Evolutionary conservation across 2,113 vertebrate genomes (phyloP).

Genomic region (Stictonetta naevosa): DNA sequence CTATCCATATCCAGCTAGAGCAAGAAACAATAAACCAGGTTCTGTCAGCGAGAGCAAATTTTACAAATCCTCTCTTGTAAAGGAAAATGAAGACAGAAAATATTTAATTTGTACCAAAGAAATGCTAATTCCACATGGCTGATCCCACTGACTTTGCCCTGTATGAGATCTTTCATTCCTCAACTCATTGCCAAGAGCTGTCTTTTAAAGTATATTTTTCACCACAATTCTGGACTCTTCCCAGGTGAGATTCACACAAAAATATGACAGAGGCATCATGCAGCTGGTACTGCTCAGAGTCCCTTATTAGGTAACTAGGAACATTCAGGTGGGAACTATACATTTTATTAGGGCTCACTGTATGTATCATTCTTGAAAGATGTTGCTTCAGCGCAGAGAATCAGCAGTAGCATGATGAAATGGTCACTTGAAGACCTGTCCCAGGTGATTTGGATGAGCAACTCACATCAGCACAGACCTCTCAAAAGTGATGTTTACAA

Average conservation of each 20-base stretch:
- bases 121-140: constrained; percentile 1
- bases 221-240: constrained; percentile 17
- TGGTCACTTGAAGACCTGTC: not conserved
- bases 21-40: not conserved
- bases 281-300: not conserved
- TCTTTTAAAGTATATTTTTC: constrained; percentile 22
- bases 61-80: not conserved
- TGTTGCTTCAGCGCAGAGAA: not conserved
- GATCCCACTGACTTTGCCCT: constrained; percentile 23
- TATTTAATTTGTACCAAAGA: constrained; percentile 50
- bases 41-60: not conserved
- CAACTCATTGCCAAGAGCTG: not conserved
- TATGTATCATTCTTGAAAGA: not conserved
- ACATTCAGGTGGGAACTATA: not conserved
- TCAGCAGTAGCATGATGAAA: not conserved
- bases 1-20: not conserved
- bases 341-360: not conserved
- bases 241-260: constrained; percentile 6
- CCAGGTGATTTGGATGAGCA: not conserved
- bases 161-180: constrained; percentile 19
- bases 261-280: not conserved
- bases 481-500: not conserved
- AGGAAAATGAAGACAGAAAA: constrained; percentile 42
- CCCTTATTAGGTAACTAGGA: not conserved
- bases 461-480: not conserved